Conservation (phyloP, 1,140 invertebrate species). For the Pectinophora gossypiella region DNA sequence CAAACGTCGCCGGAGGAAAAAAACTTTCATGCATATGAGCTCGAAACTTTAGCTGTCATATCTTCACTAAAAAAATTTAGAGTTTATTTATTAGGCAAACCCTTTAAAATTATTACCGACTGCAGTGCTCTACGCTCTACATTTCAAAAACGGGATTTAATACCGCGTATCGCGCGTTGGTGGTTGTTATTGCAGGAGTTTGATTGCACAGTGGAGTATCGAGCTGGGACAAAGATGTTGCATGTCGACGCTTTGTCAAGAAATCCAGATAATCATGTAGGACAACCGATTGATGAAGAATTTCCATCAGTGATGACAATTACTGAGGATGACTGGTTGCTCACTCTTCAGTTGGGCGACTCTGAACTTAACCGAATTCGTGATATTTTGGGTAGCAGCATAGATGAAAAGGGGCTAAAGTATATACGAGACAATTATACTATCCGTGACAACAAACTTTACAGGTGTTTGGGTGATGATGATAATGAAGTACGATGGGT, state of each 20-base stretch:
- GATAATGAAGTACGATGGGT: too few species aligned
- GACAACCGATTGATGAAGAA: not conserved
- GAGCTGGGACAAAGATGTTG: not conserved
- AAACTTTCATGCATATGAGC: conserved; percentile 42
- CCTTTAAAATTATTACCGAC: conserved; percentile 57
- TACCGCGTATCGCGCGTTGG: conserved; percentile 44
- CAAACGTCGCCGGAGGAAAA: conserved; percentile 36
- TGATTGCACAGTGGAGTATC: not conserved
- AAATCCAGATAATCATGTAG: not conserved
- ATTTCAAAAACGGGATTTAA: conserved; percentile 34
- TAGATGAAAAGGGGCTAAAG: not conserved
- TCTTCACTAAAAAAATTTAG: conserved; percentile 38
- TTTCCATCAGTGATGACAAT: not conserved
- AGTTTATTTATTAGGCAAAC: conserved; percentile 43
- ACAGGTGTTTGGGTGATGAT: too few species aligned
- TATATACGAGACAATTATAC: not conserved
- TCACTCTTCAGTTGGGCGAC: not conserved
- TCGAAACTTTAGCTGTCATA: conserved; percentile 47
- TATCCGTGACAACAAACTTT: not conserved
- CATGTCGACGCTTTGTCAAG: not conserved
- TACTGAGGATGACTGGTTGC: not conserved
- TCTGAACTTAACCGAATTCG: not conserved
- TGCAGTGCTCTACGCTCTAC: conserved; percentile 42
- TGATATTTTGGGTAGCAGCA: not conserved
- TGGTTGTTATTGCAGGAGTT: conserved; percentile 20